Base-by-base conservation (phyloP, 1,140 invertebrate genomes). In the Carposina sasakii region DNA sequence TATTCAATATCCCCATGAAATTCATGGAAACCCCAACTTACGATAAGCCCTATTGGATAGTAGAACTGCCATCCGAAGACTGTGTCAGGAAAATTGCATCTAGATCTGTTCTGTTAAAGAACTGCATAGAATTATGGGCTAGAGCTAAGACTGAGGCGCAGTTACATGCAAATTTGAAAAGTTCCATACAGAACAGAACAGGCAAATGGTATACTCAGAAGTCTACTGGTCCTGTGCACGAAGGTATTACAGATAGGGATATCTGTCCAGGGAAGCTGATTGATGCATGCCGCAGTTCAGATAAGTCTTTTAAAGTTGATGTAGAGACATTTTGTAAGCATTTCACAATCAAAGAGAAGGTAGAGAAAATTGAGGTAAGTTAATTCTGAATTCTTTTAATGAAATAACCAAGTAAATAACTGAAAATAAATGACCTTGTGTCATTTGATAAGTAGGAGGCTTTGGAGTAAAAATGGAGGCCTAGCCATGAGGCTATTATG, bases 281-380 rank as follows among this genome's bases (percentile, higher is more conserved):
- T 34, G 66, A 86, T 24, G 63, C 78, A 4, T 89, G 89, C 70
- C 87, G 88, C 53, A 59, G 75, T 17, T 46, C 70, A 16, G 71
- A 89, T 1, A 87, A 85, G 54, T 89, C 91, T 6, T 96, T 95
- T 66, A 93, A 92, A 87, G 88, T 97, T n/a, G 88, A 90, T 54
- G 93, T 97, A 10, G 95, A 97, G 81, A 92, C 92, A 5, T 97
- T 95, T 81, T 94, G 94, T 70, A 95, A 92, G 69, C 93, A 94
- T 81, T 91, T 94, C 53, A 87, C 87, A 10, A 91, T 92, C 67
- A 77, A 85, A 28, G 90, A 95, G 62, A 97, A 97, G 88, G 81
- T 96, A 21, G 81, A 91, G 2, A 94, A 93, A 82, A 95, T 98
- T 59, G 94, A 97, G 86, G 93, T 94, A 87, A 66, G 50, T 51